Conservation (phyloP, 2,888 invertebrate species). For the Cinara cedri region DNA sequence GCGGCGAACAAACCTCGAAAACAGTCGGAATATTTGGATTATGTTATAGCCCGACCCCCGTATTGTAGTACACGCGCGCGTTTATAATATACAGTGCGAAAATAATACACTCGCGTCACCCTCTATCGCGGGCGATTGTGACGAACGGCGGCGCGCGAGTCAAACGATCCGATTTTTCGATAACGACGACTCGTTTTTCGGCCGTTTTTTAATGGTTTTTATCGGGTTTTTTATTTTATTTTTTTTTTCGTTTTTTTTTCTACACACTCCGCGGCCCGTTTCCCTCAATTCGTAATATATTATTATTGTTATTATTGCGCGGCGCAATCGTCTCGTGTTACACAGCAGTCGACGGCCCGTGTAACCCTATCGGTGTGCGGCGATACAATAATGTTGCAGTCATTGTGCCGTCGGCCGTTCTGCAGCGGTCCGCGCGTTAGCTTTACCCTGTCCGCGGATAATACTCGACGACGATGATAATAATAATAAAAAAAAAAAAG, state of each 20-base stretch:
- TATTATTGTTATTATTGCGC: constrained; percentile 27
- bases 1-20: constrained; percentile 8
- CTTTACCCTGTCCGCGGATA: constrained; percentile 3
- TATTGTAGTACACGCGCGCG: constrained; percentile 3
- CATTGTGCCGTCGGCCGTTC: constrained; percentile 34
- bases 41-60: constrained; percentile 20
- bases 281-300: constrained; percentile 47
- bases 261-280: not conserved
- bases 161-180: constrained; percentile 46
- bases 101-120: constrained; percentile 52
- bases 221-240: too few relatives aligned
- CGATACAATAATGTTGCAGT: constrained; percentile 16
- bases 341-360: constrained; percentile 35
- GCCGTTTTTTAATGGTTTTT: constrained; percentile 50
- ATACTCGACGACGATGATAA: too few relatives aligned
- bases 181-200: constrained; percentile 50
- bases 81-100: too few relatives aligned
- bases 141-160: too few relatives aligned
- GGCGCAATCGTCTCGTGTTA: constrained; percentile 34
- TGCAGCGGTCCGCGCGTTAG: constrained; percentile 7
- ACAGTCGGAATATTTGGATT: constrained; percentile 50
- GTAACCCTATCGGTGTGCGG: constrained; percentile 41
- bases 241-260: not conserved
- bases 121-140: too few relatives aligned
- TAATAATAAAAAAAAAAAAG: constrained; percentile 37